A percentile compares a stretch with the other conserved stretches of the same genome.
These are phyloP conservation scores for Acanthosepion lycidas DNA, from an alignment of 2,888 invertebrate species.

Conservation along the genomic window DNA sequence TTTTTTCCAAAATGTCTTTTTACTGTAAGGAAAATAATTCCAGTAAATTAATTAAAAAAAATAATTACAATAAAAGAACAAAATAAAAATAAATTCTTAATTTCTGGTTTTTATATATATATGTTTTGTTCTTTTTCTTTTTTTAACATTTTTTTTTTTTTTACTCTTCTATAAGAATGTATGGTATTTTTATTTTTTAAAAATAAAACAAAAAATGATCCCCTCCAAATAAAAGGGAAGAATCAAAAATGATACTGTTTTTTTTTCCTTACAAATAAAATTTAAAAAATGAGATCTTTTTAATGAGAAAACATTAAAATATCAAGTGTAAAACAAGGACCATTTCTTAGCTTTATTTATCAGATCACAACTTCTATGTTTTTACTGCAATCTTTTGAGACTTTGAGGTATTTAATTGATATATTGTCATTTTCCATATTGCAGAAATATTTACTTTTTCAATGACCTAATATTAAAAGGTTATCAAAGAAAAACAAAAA, in stretches of 20 bases:
- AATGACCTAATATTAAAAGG: too few species aligned
- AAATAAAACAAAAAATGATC: constrained; percentile 10
- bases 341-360: background rate
- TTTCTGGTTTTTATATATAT: background rate
- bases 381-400: too few species aligned
- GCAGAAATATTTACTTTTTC: too few species aligned
- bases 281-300: background rate
- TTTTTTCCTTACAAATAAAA: background rate
- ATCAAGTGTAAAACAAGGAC: background rate
- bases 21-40: background rate
- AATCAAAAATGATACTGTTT: background rate
- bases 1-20: background rate
- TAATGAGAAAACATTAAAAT: background rate
- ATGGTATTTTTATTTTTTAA: constrained; percentile 8
- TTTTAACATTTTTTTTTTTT: background rate
- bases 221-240: background rate
- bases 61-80: background rate
- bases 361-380: too few species aligned
- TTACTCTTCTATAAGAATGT: background rate
- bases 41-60: too few species aligned
- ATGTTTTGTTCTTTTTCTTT: background rate
- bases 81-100: background rate
- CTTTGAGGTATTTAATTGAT: too few species aligned
- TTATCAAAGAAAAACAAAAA: too few species aligned
- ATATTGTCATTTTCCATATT: too few species aligned